phyloP scores from a whole-genome alignment of 2,797 vertebrate species.

The Neoniphon sammara region DNA sequence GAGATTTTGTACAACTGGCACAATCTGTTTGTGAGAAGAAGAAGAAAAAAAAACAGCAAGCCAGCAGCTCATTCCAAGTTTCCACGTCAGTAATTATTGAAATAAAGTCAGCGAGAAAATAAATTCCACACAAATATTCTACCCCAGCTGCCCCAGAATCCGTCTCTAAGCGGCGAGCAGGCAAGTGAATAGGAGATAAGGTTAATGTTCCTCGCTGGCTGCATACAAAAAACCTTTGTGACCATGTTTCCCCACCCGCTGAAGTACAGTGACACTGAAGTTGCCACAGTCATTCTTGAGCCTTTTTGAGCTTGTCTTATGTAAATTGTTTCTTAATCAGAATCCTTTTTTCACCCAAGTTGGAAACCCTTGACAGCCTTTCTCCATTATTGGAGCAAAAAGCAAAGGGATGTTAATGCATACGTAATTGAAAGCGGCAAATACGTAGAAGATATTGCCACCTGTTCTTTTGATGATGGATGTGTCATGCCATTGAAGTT shows the following conservation, averaged over 20 bases:
- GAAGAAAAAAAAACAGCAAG: slow-evolving; percentile 5
- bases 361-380: slow-evolving; percentile 37
- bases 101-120: slow-evolving; percentile 60
- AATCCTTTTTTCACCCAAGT: slow-evolving; percentile 63
- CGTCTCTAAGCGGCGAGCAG: slow-evolving; percentile 28
- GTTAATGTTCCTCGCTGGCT: slow-evolving; percentile 55
- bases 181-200: slow-evolving; percentile 41
- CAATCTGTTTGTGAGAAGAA: slow-evolving; percentile 8
- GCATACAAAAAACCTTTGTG: slow-evolving; percentile 27
- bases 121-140: slow-evolving; percentile 47
- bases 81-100: slow-evolving; percentile 62
- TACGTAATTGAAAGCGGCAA: slow-evolving; percentile 65
- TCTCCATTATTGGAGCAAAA: slow-evolving; percentile 60
- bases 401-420: slow-evolving; percentile 52
- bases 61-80: slow-evolving; percentile 52
- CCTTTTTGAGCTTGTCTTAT: slow-evolving; percentile 49
- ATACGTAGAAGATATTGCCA: slow-evolving; percentile 51
- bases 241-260: slow-evolving; percentile 7
- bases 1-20: slow-evolving; percentile 50
- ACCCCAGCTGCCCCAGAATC: slow-evolving; percentile 9
- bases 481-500: slow-evolving; percentile 66
- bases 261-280: slow-evolving; percentile 36
- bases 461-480: slow-evolving; percentile 69
- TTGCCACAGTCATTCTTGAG: slow-evolving; percentile 7
- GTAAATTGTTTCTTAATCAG: slow-evolving; percentile 63